Evolutionary conservation across 2,888 invertebrate genomes (phyloP).

Genomic region (Papilio gigon): DNA sequence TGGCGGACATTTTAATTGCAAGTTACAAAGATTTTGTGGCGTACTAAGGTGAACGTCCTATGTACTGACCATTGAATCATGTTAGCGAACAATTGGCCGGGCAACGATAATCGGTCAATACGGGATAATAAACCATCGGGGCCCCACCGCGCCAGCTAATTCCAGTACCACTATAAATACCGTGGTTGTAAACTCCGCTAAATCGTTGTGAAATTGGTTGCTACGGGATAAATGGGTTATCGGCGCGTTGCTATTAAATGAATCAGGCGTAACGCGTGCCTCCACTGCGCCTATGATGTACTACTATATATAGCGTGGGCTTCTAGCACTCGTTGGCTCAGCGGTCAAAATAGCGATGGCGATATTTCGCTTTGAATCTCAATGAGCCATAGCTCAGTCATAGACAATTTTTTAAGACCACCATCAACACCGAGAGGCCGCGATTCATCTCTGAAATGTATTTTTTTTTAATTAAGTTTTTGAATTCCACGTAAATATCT

Average conservation of each 20-base stretch:
- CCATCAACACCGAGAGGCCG: too few species aligned
- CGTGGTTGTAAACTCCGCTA: conserved; percentile 18
- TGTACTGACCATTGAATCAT: not conserved
- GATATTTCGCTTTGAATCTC: not conserved
- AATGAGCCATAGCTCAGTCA: not conserved
- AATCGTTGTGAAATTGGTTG: conserved; percentile 29
- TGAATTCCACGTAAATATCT: too few species aligned
- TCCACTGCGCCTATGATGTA: not conserved
- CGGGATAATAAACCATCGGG: not conserved
- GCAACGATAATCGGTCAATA: not conserved
- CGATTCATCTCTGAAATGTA: too few species aligned
- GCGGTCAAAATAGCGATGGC: not conserved
- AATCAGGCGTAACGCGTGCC: conserved; percentile 20
- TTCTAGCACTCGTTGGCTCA: not conserved
- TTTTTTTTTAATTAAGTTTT: too few species aligned
- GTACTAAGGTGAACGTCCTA: not conserved
- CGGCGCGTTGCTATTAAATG: conserved; percentile 22
- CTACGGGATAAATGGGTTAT: conserved; percentile 27
- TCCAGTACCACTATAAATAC: conserved; percentile 27
- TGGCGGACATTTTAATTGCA: too few species aligned
- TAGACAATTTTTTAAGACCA: not conserved
- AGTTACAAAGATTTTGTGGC: too few species aligned
- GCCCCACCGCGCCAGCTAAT: conserved; percentile 20
- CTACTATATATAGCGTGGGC: not conserved
- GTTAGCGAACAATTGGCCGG: not conserved